A percentile compares a stretch with the other conserved stretches of the same genome.
phyloP scores from a whole-genome alignment of 1,140 invertebrate genomes.

The Steinernema feltiae region DNA sequence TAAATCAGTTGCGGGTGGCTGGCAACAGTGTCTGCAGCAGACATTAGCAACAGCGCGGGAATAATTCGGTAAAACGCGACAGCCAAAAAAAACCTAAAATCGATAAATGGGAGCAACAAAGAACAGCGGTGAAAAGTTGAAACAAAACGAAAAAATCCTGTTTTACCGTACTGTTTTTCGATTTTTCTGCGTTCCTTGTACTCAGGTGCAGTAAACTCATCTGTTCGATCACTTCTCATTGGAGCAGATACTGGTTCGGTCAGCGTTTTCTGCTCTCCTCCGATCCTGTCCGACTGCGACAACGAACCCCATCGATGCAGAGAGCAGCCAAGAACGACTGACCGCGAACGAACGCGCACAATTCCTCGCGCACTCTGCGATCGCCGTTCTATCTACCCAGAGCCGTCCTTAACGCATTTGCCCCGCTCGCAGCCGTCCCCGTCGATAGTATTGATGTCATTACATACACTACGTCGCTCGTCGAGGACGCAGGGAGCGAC shows the following conservation, averaged over 20 bases:
- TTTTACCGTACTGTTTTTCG: not conserved
- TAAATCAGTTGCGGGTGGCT: not conserved
- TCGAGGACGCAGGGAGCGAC: not conserved
- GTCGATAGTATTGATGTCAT: slow-evolving; percentile 5
- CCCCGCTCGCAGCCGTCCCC: not conserved
- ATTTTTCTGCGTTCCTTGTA: not conserved
- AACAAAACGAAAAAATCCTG: not conserved
- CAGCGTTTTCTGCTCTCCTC: not conserved
- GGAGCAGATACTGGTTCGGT: not conserved
- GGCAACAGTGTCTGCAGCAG: not conserved
- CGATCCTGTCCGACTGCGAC: not conserved
- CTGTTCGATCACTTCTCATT: not conserved
- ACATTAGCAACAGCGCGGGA: not conserved
- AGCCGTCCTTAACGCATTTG: not conserved
- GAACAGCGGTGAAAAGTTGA: not conserved
- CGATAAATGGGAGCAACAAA: too few species aligned
- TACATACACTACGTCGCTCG: not conserved
- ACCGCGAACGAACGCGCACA: not conserved
- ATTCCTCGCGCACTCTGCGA: not conserved
- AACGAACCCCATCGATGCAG: too few species aligned
- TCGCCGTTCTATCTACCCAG: not conserved
- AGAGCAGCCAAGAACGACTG: not conserved
- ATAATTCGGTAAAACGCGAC: not conserved
- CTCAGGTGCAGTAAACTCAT: not conserved
- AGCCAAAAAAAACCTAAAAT: not conserved